These are phyloP conservation scores for Antennarius striatus DNA, from an alignment of 2,113 vertebrate genomes.

Conservation along the genomic window DNA sequence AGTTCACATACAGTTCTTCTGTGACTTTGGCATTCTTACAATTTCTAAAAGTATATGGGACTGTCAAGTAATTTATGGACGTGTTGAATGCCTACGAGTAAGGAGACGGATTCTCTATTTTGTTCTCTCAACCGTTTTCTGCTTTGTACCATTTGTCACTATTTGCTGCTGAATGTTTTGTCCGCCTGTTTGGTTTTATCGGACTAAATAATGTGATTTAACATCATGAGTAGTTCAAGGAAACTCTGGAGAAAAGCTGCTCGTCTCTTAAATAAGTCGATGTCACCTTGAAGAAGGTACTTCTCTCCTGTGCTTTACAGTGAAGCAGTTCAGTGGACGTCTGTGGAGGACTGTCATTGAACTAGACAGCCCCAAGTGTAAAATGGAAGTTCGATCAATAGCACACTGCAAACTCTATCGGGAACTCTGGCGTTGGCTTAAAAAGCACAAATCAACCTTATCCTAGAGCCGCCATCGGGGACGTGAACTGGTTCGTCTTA, in stretches of 20 bases:
- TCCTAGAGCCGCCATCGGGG: constrained; percentile 5
- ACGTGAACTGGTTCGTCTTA: constrained; percentile 23
- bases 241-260: background rate
- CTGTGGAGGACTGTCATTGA: background rate
- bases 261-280: background rate
- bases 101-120: background rate
- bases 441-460: background rate
- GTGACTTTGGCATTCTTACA: constrained; percentile 15
- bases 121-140: background rate
- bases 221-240: background rate
- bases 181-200: background rate
- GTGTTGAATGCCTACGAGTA: background rate
- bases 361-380: background rate
- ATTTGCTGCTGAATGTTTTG: background rate
- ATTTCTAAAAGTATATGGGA: background rate
- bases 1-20: constrained; percentile 1
- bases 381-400: background rate
- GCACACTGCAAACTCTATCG: no score
- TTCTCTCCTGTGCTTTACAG: background rate
- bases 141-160: constrained; percentile 1
- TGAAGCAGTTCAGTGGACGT: constrained; percentile 1
- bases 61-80: background rate
- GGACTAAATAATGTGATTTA: constrained; percentile 1
- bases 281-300: constrained; percentile 1
- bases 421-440: no score